Base-by-base conservation (phyloP, 2,888 invertebrate genomes). In the Leptothorax acervorum region DNA sequence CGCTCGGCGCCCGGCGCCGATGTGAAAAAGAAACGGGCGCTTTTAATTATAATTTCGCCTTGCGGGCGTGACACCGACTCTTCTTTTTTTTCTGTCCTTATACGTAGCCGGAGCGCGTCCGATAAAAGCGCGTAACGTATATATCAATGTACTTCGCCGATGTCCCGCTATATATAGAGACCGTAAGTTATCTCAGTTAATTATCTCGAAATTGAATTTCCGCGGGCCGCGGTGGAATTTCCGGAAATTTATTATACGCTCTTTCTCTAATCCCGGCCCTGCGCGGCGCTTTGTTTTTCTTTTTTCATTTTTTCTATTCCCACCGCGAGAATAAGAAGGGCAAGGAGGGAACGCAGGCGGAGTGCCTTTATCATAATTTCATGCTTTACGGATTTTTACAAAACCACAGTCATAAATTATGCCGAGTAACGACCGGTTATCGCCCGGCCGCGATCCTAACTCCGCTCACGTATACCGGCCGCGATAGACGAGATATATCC, bases 401-500 rank as follows among this genome's bases (percentile, higher is more conserved):
- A 74, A 73, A 74, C 60, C 79, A 18, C 39, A 45, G 48, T 45
- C 74, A 35, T 81, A 81, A 73, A 81, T 81, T 81, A 73, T 18
- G 74, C 39, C 74, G 74, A 81, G 48, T 74, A 81, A 81, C 79
- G 79, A 60, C 79, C 79, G 79, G 79, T 81, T 81, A 81, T 81
- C 79, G 79, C 74, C 39, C 57, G 28, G 31, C 70, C 48, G 76
- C 42, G 66, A 87, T 85, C 73, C 82, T 53, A 71, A 62, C 55
- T 48, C 66, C 39, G 45, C 57, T 42, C 66, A 51, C 63, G 65
- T 68, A 53, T 68, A 68, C 68, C 68, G n/a, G 62, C 66, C 75
- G 62, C 85, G 83, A 85, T 82, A 79, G 78, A 88, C 83, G 88
- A 88, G 83, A 84, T 76, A 85, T 81, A 83, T 65, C 68, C 65